phyloP scores from a whole-genome alignment of 1,140 invertebrate genomes.

The Penaeus vannamei region DNA sequence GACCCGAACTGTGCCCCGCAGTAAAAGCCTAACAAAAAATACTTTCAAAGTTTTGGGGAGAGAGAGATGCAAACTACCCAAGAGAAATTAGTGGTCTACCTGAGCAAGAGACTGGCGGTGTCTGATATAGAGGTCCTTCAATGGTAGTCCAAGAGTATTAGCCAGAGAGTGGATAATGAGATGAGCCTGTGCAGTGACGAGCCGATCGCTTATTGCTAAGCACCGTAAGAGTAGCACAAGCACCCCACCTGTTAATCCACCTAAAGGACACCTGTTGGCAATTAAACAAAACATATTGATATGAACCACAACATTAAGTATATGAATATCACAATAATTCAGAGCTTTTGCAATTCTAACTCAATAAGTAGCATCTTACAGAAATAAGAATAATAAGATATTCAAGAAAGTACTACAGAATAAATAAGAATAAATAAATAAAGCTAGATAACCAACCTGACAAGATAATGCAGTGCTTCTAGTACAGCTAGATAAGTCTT shows the following conservation, averaged over 20 bases:
- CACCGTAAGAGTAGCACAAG: conserved; percentile 45
- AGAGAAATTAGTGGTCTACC: background rate
- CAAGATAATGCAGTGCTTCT: conserved; percentile 46
- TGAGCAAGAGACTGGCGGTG: conserved; percentile 43
- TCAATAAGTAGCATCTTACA: too few relatives aligned
- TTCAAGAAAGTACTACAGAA: too few relatives aligned
- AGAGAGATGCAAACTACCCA: too few relatives aligned
- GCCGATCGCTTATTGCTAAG: conserved; percentile 10
- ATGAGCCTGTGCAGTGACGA: conserved; percentile 35
- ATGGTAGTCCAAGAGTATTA: conserved; percentile 16
- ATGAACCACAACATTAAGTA: too few relatives aligned
- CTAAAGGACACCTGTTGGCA: conserved; percentile 23
- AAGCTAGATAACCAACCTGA: conserved; percentile 18
- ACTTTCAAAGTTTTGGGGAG: too few relatives aligned
- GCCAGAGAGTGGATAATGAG: conserved; percentile 47
- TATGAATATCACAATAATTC: too few relatives aligned
- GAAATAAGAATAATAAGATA: too few relatives aligned
- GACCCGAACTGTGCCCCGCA: too few relatives aligned
- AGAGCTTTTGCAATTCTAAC: background rate
- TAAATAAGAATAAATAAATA: too few relatives aligned
- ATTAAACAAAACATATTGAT: too few relatives aligned
- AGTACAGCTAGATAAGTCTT: conserved; percentile 14
- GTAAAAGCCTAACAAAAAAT: too few relatives aligned
- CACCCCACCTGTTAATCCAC: conserved; percentile 35
- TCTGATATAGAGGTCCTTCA: conserved; percentile 42